Conservation (phyloP, 2,113 vertebrate genomes). For the cattle (Bos taurus) region ARS-UCD2.0 NC_037356.1:7098501-7099000, state of each 20-base stretch:
- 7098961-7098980: not conserved
- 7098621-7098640: not conserved
- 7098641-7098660: not conserved
- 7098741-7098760: not conserved
- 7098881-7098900: not conserved
- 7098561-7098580: not conserved
- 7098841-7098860: not conserved
- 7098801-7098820: not conserved
- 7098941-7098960: fast-evolving
- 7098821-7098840: not conserved
- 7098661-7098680: not conserved
- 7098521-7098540: not conserved
- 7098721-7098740: not conserved
- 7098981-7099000: not conserved
- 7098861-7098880: not conserved
- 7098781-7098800: not conserved
- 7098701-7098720: not conserved
- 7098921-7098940: not conserved
- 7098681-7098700: not conserved
- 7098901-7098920: not conserved
- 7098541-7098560: not conserved
- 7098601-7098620: not conserved
- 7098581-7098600: not conserved
- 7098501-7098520: not conserved
- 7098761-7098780: not conserved